These are phyloP conservation scores for Melinaea menophilus DNA, from an alignment of 2,888 invertebrate species.

Conservation along the genomic window DNA sequence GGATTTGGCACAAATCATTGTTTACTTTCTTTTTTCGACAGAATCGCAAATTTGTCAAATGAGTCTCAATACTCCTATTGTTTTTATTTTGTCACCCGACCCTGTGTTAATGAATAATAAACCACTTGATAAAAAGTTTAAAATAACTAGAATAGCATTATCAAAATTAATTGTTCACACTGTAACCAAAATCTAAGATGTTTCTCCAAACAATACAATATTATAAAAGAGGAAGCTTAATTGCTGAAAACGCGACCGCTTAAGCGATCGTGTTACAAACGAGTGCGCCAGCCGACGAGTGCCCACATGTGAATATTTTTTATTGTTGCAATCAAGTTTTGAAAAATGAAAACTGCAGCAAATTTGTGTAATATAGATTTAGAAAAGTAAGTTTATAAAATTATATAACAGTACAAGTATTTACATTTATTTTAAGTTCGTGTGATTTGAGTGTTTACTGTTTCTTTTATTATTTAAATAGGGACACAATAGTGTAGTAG, in stretches of 20 bases:
- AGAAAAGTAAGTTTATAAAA: no score
- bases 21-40: not conserved
- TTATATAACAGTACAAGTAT: no score
- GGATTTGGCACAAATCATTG: not conserved
- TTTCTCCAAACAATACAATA: constrained; percentile 11
- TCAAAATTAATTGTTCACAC: not conserved
- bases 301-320: no score
- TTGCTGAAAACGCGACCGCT: constrained; percentile 27
- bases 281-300: no score
- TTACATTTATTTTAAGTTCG: no score
- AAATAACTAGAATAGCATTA: not conserved
- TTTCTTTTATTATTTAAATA: no score
- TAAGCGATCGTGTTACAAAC: constrained; percentile 24
- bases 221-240: constrained; percentile 23
- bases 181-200: constrained; percentile 6
- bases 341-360: no score
- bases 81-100: not conserved
- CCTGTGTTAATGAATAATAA: not conserved
- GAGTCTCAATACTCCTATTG: no score
- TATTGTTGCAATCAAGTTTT: no score
- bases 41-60: not conserved
- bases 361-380: no score
- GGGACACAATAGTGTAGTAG: no score
- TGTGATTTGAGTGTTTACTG: no score
- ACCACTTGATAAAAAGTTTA: not conserved